Base-by-base conservation (phyloP, 1,140 invertebrate species). In the Meteorus sp. region DNA sequence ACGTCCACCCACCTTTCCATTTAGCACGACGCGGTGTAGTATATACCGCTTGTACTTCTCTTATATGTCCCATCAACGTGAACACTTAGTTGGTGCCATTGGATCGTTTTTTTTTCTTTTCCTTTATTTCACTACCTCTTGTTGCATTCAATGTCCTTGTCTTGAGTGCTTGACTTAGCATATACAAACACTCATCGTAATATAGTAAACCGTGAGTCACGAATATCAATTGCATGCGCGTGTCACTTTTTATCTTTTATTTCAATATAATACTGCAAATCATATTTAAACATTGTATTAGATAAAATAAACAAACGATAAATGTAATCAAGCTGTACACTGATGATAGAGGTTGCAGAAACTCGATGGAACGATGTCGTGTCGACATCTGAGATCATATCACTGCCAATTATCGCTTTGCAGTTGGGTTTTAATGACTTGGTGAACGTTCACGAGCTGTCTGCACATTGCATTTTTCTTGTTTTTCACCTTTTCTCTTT, bases 361-460 rank as follows among this genome's bases (percentile, higher is more conserved):
- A 39, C 13, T n/a, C 7, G 17, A 39, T 39, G 3, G n/a, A n/a
- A 11, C 17, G 2, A 11, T 60, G 62, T 60, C 59, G 55, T 64
- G 62, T 55, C 59, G 48, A 58, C 48, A 35, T 56, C 51, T 48
- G 41, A 51, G 62, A 64, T 64, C 55, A 61, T 64, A 64, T 64
- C 62, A 57, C 35, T 35, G 54, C 59, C 62, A 64, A 64, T 61
- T 64, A 64, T 59, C 50, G 45, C 44, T 53, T 50, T 37, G 45
- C 59, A 31, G 56, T 48, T 54, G 19, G 43, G 54, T 58, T 63
- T 60, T 63, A 63, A 63, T 63, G 57, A 60, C 58, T 53, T 41
- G 50, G 50, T 39, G 52, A 48, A 50, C n/a, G n/a, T n/a, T n/a
- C n/a, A n/a, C n/a, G n/a, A n/a, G 56, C 45, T 31, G 19, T 37